A percentile compares a stretch with the other conserved stretches of the same genome.
These are phyloP conservation scores for Phataginus tetradactyla DNA, from an alignment of 2,797 vertebrate genomes.

Conservation along the genomic window DNA sequence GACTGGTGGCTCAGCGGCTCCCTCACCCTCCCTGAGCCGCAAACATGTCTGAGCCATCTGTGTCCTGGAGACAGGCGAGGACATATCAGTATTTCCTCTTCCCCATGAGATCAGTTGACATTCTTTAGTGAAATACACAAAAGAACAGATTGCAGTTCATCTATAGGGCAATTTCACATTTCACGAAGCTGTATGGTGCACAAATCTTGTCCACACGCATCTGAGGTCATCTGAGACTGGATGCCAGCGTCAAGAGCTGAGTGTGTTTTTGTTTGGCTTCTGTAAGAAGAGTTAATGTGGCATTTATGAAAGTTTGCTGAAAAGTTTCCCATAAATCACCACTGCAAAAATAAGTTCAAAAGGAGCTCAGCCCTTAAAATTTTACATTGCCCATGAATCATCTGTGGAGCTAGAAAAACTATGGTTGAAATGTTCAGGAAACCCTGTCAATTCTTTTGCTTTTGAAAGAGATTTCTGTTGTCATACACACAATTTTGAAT, in stretches of 20 bases:
- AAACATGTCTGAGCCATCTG: conserved; percentile 38
- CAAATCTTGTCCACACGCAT: no score
- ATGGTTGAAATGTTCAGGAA: conserved; percentile 35
- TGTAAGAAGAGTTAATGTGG: not conserved
- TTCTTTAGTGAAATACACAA: not conserved
- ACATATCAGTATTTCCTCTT: not conserved
- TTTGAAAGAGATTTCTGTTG: conserved; percentile 53
- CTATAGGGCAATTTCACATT: not conserved
- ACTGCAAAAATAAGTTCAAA: not conserved
- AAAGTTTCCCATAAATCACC: not conserved
- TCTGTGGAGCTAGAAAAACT: not conserved
- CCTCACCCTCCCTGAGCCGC: not conserved
- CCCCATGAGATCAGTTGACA: not conserved
- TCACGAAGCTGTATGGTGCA: not conserved
- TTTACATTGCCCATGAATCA: not conserved
- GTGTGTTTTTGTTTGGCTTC: not conserved
- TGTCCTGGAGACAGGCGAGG: conserved; percentile 39
- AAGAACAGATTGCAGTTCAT: conserved; percentile 46
- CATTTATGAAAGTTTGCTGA: not conserved
- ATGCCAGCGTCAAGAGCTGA: not conserved
- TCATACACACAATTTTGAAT: conserved; percentile 10
- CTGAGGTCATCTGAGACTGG: not conserved
- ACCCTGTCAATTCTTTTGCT: conserved; percentile 44
- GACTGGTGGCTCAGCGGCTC: conserved; percentile 48
- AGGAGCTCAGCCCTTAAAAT: not conserved